Percentiles rank a stretch among this genome's conserved stretches.
phyloP scores from a whole-genome alignment of 1,140 invertebrate genomes.

The Rhopalosiphum padi region DNA sequence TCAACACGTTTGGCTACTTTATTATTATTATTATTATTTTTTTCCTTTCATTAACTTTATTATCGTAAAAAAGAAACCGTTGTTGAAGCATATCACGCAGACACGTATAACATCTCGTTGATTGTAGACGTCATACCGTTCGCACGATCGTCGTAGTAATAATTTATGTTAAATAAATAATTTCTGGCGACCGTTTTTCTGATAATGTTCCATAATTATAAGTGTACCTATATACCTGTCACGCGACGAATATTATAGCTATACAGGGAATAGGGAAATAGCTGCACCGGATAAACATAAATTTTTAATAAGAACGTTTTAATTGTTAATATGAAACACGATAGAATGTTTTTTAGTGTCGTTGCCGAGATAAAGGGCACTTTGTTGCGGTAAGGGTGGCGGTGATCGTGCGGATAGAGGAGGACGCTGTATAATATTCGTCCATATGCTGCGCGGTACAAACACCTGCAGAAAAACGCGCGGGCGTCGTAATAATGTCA shows the following conservation, averaged over 20 bases:
- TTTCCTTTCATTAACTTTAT: not conserved
- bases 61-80: not conserved
- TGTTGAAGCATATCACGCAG: not conserved
- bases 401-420: not conserved
- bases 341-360: not conserved
- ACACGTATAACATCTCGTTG: not conserved
- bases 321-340: not conserved
- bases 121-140: not conserved
- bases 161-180: not conserved
- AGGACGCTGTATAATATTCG: not conserved
- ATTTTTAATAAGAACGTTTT: not conserved
- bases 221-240: not conserved
- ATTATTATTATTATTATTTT: not conserved
- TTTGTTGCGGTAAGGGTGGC: not conserved
- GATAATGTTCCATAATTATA: not conserved
- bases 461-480: not conserved
- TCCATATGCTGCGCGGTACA: not conserved
- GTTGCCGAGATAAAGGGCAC: not conserved
- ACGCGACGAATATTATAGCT: not conserved
- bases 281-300: not conserved
- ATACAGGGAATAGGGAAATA: not conserved
- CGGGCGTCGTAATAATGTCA: not conserved
- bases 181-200: not conserved
- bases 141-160: not conserved
- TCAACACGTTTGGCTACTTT: not conserved